Conservation (phyloP, 2,888 invertebrate species). For the Odiellus spinosus region DNA sequence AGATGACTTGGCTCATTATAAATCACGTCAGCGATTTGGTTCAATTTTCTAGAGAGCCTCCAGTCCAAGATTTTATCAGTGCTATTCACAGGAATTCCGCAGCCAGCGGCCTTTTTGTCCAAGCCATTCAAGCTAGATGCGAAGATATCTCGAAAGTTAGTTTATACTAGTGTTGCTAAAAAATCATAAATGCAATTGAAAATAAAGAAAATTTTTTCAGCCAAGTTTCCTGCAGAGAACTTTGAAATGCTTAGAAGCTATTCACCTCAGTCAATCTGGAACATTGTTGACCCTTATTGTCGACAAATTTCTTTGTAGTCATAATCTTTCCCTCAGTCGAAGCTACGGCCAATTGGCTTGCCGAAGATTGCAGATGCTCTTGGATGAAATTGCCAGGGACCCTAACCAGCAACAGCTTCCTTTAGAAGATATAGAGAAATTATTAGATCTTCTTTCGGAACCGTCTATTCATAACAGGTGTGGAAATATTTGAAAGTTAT, state of each 20-base stretch:
- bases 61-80: slow-evolving; percentile 45
- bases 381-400: slow-evolving; percentile 35
- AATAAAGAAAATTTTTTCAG: too few relatives aligned
- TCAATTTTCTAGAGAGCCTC: slow-evolving; percentile 44
- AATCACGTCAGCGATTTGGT: slow-evolving; percentile 52
- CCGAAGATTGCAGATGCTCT: slow-evolving; percentile 46
- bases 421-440: slow-evolving; percentile 48
- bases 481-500: too few relatives aligned
- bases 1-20: slow-evolving; percentile 57
- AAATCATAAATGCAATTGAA: too few relatives aligned
- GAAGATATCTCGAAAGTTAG: slow-evolving; percentile 32
- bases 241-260: slow-evolving; percentile 48
- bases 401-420: slow-evolving; percentile 40
- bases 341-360: slow-evolving; percentile 55
- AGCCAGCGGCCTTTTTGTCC: slow-evolving; percentile 52
- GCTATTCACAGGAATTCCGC: slow-evolving; percentile 45
- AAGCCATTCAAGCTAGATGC: slow-evolving; percentile 51
- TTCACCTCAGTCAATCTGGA: slow-evolving; percentile 49
- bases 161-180: too few relatives aligned
- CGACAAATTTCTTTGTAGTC: slow-evolving; percentile 47
- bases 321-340: slow-evolving; percentile 48
- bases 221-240: slow-evolving; percentile 51
- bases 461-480: slow-evolving; percentile 40
- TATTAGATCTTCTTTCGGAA: slow-evolving; percentile 36
- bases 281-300: slow-evolving; percentile 45